phyloP scores from a whole-genome alignment of 2,888 invertebrate species.

The Sminthurides aquaticus region DNA sequence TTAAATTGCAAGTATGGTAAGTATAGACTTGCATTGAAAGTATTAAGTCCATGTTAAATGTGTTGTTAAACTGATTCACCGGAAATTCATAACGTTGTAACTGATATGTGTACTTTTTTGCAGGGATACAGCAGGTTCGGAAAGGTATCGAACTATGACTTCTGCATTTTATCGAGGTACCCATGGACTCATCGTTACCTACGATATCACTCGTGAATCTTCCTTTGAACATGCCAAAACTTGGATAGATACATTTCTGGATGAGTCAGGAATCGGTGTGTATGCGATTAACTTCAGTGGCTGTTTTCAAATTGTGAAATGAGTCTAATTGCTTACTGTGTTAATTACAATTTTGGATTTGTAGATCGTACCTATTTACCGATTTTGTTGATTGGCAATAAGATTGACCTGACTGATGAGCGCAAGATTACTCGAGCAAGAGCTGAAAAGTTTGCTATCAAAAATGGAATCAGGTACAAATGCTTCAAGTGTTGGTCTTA shows the following conservation, averaged over 20 bases:
- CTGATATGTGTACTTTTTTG: conserved; percentile 7
- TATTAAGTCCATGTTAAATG: too few species aligned
- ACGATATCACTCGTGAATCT: conserved; percentile 26
- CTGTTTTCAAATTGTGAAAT: neutral
- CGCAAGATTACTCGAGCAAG: conserved; percentile 18
- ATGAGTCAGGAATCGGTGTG: conserved; percentile 5
- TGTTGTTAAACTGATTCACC: too few species aligned
- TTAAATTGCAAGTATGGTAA: conserved; percentile 37
- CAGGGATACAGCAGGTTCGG: conserved; percentile 36
- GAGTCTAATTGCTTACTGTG: neutral
- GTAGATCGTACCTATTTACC: neutral
- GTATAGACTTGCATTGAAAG: too few species aligned
- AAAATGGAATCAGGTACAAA: conserved; percentile 22
- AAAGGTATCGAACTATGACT: conserved; percentile 31
- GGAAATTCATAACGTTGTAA: too few species aligned
- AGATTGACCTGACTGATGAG: conserved; percentile 99
- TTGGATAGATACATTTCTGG: conserved; percentile 24
- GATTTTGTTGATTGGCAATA: conserved; percentile 96
- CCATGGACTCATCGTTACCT: conserved; percentile 30
- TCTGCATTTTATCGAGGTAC: conserved; percentile 29
- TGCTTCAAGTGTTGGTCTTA: neutral
- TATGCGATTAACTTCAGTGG: neutral
- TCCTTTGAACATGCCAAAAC: conserved; percentile 25
- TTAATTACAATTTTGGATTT: neutral
- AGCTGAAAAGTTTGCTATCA: conserved; percentile 18